phyloP scores from a whole-genome alignment of 2,113 vertebrate species.

The Rissa tridactyla region DNA sequence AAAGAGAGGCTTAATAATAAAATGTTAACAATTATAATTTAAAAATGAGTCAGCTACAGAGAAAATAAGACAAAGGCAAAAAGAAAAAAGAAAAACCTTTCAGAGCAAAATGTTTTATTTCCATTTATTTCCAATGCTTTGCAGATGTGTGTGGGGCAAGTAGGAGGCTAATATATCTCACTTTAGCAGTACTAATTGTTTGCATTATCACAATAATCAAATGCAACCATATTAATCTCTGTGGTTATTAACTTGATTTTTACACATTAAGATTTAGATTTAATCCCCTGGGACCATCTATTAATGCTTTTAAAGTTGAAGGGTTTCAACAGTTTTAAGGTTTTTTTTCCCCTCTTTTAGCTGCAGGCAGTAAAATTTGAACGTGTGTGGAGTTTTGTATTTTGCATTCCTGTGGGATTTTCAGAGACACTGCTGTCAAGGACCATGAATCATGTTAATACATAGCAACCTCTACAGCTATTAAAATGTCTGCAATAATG shows the following conservation, averaged over 20 bases:
- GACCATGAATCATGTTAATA: constrained; percentile 87
- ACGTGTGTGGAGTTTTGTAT: constrained; percentile 84
- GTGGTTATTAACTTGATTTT: constrained; percentile 85
- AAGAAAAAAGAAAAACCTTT: constrained; percentile 49
- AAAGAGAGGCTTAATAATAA: constrained; percentile 43
- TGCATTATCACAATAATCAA: constrained; percentile 85
- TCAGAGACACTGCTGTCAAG: constrained; percentile 84
- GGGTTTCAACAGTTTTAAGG: constrained; percentile 85
- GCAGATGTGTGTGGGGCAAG: constrained; percentile 75
- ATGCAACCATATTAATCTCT: constrained; percentile 86
- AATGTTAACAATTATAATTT: constrained; percentile 62
- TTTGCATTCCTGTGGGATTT: constrained; percentile 83
- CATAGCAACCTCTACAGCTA: constrained; percentile 85
- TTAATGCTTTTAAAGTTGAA: constrained; percentile 89
- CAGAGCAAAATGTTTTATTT: constrained; percentile 65
- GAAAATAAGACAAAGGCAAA: constrained; percentile 68
- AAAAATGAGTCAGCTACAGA: constrained; percentile 68
- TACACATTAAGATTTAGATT: constrained; percentile 87
- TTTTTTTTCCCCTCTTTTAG: constrained; percentile 78
- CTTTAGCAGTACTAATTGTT: constrained; percentile 83
- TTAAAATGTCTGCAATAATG: constrained; percentile 88
- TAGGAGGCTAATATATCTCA: constrained; percentile 78
- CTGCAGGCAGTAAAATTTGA: constrained; percentile 87
- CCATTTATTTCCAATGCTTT: constrained; percentile 73
- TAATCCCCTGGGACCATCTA: constrained; percentile 81